Base-by-base conservation (phyloP, 2,113 vertebrate species). In the Silurus asotus region DNA sequence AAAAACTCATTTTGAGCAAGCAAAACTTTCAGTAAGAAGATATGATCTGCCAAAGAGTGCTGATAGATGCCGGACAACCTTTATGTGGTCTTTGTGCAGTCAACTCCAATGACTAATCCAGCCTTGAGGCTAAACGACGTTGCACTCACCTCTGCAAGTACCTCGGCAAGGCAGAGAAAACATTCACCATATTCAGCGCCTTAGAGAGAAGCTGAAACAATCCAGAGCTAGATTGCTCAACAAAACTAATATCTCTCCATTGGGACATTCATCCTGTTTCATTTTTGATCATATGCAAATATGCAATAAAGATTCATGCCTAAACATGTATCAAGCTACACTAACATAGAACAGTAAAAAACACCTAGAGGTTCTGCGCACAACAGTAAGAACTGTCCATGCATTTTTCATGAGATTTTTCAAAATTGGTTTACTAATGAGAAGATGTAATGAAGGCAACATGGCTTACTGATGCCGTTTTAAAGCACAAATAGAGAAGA, bases 11-110 rank as follows among this genome's bases (percentile, higher is more conserved):
- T 88, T 89, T 58, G 48, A 83, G 81, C 17, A 25, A 74, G 74
- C 75, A 80, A 89, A 89, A 89, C 72, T 74, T 89, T 79, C 84
- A 86, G 84, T 78, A 81, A 75, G 84, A 89, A 75, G 84, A 89
- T 89, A 82, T 72, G 69, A 88, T 84, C 86, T 88, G 81, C 81
- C 81, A 89, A 69, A 86, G 55, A 76, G 76, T 56, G 59, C 84
- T 81, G 86, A 88, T 86, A 88, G 86, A 88, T 84, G 86, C 82
- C 76, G 83, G 80, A 87, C 62, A 82, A 81, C 25, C 70, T 83
- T 88, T 87, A 25, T 87, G 67, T 59, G 61, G 20, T 82, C 86
- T 89, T 87, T 87, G 86, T 89, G 79, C 88, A 81, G 76, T 84
- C 85, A 75, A 84, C 87, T 74, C 61, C 72, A 83, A 56, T 79